Evolutionary conservation across 2,113 vertebrate genomes (phyloP), one percentile per base, ranked within the genome.

Genomic region (Indicator maculatus): DNA sequence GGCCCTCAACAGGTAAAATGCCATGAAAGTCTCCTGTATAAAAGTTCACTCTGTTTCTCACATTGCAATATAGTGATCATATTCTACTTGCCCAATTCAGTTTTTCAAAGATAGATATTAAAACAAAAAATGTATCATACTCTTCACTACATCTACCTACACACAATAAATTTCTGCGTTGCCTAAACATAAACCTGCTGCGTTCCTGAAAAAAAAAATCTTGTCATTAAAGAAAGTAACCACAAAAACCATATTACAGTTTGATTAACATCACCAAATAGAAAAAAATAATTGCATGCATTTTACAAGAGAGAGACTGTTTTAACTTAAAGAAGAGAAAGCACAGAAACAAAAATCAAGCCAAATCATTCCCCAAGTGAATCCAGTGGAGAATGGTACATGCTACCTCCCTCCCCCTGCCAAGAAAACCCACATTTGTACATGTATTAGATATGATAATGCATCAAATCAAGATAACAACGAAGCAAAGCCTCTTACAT

Each of bases 1-100:
- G 95, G 92, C 95, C 97, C 97, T 97, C 97, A 97, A 98, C 97
- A 98, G 98, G 98, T 97, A 96, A 96, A 94, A 86, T 5, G 72
- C 63, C 86, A 90, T n/a, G 66, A 93, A 93, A 96, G 69, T 52
- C 89, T 85, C 72, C 70, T 24, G 50, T 58, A 44, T 65, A 64
- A 30, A 92, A 64, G 52, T 67, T 59, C 76, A n/a, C 45, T 55
- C 60, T 61, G 85, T 80, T 56, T 81, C 84, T 70, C 80, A 89
- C 30, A 20, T 0, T 31, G 38, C 24, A 33, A 80, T 27, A 82
- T 3, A 33, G 36, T 91, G 44, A 87, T 70, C 73, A 6, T 15
- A 78, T 74, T 59, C 45, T 26, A 31, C 16, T 14, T 55, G 58
- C 58, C 74, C 89, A 93, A 93, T 78, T 70, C 89, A 81, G 69